Evolutionary conservation across 1,140 invertebrate genomes (phyloP).

Genomic region (Euglossa dilemma): DNA sequence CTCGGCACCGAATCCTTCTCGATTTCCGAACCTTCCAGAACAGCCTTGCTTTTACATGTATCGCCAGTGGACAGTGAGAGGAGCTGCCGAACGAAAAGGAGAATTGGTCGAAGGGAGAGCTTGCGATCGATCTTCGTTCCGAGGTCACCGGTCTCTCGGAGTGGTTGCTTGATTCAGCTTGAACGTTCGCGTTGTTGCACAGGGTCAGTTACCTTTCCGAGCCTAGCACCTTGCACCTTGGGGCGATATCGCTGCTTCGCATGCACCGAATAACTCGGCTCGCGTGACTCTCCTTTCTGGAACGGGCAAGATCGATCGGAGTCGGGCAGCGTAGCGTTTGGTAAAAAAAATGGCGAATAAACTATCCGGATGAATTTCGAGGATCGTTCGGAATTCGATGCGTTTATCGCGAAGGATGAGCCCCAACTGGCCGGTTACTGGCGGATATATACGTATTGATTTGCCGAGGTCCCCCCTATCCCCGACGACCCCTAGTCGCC

Average conservation of each 20-base stretch:
- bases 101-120: background rate
- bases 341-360: background rate
- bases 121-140: background rate
- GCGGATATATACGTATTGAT: slow-evolving; percentile 82
- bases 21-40: background rate
- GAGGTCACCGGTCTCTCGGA: slow-evolving; percentile 33
- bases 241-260: background rate
- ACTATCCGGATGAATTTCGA: background rate
- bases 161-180: slow-evolving; percentile 16
- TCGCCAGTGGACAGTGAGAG: background rate
- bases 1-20: background rate
- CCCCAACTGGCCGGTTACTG: slow-evolving; percentile 76
- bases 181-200: slow-evolving; percentile 73
- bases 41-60: background rate
- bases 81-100: background rate
- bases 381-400: slow-evolving; percentile 27
- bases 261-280: background rate
- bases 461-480: slow-evolving; percentile 59
- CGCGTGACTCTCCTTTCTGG: background rate
- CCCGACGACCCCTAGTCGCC: slow-evolving; percentile 23
- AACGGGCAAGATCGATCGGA: background rate
- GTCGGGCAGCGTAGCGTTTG: background rate
- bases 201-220: slow-evolving; percentile 78
- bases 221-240: slow-evolving; percentile 26
- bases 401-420: slow-evolving; percentile 71